A percentile compares a stretch with the other conserved stretches of the same genome.
Conservation (phyloP, 2,888 invertebrate species). For the Meghimatium bilineatum region DNA sequence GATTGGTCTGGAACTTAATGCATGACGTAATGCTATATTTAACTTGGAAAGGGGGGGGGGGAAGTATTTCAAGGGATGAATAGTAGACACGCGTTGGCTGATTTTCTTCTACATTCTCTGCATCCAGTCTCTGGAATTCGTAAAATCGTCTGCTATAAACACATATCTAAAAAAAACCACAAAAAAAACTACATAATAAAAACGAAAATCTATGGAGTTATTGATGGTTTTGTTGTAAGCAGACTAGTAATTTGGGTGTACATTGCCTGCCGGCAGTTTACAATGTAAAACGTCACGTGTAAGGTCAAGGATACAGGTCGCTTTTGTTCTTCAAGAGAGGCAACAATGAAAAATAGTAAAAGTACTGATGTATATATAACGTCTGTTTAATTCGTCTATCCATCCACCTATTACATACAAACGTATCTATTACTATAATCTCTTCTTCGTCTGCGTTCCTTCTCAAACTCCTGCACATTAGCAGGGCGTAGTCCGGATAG, state of each 20-base stretch:
- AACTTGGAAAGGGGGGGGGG: not conserved
- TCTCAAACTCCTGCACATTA: too few species aligned
- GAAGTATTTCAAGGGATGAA: too few species aligned
- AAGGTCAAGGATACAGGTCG: too few species aligned
- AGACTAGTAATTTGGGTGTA: not conserved
- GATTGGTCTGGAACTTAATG: not conserved
- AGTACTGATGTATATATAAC: too few species aligned
- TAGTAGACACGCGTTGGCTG: conserved; percentile 1
- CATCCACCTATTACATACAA: too few species aligned
- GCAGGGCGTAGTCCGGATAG: too few species aligned
- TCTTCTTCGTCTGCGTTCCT: too few species aligned
- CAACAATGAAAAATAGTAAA: too few species aligned
- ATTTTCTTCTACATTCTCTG: not conserved
- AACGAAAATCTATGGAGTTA: too few species aligned
- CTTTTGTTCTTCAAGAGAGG: too few species aligned
- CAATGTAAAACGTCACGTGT: not conserved
- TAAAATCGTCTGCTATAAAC: not conserved
- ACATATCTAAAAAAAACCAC: not conserved
- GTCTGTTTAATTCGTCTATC: not conserved
- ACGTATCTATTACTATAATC: too few species aligned
- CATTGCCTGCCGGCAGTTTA: not conserved
- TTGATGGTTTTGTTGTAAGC: not conserved
- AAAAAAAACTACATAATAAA: not conserved
- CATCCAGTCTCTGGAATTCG: not conserved
- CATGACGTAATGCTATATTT: conserved; percentile 6